Conservation (phyloP, 2,888 invertebrate species). For the Leptinotarsa haldemani region DNA sequence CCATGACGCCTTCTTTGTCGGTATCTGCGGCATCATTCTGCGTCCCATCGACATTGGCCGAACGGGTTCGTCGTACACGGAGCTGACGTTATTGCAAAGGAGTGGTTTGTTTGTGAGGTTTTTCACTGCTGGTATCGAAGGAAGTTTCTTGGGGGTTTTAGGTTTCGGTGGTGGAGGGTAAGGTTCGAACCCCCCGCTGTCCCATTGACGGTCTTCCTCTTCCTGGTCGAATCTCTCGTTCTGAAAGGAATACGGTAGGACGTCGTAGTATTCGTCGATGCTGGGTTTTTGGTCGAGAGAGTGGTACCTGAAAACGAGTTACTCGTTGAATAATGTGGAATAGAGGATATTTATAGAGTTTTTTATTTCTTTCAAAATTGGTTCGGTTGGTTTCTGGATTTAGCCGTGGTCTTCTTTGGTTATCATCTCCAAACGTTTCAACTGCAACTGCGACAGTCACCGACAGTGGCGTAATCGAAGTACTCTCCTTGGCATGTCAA, state of each 20-base stretch:
- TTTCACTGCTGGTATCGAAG: conserved; percentile 65
- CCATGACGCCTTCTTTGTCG: conserved; percentile 56
- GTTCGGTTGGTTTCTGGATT: no score
- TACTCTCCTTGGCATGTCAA: no score
- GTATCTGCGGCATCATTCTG: conserved; percentile 64
- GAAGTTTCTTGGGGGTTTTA: conserved; percentile 64
- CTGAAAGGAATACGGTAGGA: conserved; percentile 74
- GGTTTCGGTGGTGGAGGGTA: conserved; percentile 51
- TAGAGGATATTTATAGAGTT: no score
- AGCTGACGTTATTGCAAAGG: conserved; percentile 56
- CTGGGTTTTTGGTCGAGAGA: conserved; percentile 62
- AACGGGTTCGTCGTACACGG: conserved; percentile 40
- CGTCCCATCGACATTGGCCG: conserved; percentile 58
- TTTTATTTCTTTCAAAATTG: no score
- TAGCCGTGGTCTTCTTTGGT: no score
- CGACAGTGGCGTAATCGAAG: no score
- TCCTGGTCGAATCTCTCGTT: conserved; percentile 71
- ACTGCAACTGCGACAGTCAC: no score
- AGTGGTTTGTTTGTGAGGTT: conserved; percentile 69
- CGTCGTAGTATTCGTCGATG: conserved; percentile 77
- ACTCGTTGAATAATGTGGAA: not conserved
- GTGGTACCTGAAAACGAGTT: conserved; percentile 48
- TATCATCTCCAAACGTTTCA: no score
- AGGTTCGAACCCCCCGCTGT: conserved; percentile 72
- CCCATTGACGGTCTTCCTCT: conserved; percentile 80